A percentile compares a stretch with the other conserved stretches of the same genome.
Evolutionary conservation across 2,888 invertebrate species (phyloP).

Genomic region (Notodonta ziczac): DNA sequence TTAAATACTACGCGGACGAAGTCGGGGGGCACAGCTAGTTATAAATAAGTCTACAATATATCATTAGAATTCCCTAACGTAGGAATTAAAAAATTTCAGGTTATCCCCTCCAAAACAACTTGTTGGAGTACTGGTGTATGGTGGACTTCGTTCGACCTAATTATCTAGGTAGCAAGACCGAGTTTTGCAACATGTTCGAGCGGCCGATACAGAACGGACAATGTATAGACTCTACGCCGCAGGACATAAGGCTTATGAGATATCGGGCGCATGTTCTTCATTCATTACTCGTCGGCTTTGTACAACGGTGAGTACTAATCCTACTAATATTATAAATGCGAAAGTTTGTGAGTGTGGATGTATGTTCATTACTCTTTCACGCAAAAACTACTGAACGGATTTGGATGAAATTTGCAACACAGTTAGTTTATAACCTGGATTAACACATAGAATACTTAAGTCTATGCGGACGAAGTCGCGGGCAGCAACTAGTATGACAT

Average conservation of each 20-base stretch:
- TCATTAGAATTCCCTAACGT: neutral
- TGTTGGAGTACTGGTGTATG: constrained; percentile 99
- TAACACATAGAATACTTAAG: too few species aligned
- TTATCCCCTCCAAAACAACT: constrained; percentile 98
- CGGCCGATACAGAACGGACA: constrained; percentile 99
- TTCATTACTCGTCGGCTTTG: constrained; percentile 96
- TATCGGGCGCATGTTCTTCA: constrained; percentile 98
- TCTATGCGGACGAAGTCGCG: too few species aligned
- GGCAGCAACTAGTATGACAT: too few species aligned
- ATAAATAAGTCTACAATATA: too few species aligned
- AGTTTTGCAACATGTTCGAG: constrained; percentile 99
- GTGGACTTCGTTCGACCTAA: constrained; percentile 99
- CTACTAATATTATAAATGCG: too few species aligned
- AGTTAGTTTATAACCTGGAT: too few species aligned
- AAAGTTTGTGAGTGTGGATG: too few species aligned
- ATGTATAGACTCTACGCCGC: constrained; percentile 97
- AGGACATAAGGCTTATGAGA: constrained; percentile 96
- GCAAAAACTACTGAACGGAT: too few species aligned
- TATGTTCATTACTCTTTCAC: too few species aligned
- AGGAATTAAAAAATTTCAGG: constrained; percentile 65
- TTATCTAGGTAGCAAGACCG: constrained; percentile 97
- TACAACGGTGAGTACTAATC: constrained; percentile 89
- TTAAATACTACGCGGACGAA: too few species aligned
- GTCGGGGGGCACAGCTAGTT: too few species aligned
- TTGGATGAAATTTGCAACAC: too few species aligned